Percentiles rank a stretch among this genome's conserved stretches.
phyloP scores from a whole-genome alignment of 2,113 vertebrate species.

The Serranochromis macrocephalus region DNA sequence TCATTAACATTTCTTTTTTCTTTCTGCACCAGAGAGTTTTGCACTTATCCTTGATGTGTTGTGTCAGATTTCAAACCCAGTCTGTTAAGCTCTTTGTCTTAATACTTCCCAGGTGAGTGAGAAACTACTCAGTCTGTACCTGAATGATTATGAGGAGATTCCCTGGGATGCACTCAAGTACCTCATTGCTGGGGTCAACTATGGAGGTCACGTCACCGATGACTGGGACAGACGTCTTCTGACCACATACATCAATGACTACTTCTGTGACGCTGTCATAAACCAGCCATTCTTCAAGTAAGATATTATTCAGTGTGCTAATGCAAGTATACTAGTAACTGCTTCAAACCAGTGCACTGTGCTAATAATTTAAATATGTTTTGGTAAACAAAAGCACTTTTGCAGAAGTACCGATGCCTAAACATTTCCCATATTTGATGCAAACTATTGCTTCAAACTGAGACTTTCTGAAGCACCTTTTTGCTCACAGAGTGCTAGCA shows the following conservation, averaged over 20 bases:
- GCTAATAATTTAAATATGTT: background rate
- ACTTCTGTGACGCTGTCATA: slow-evolving; percentile 78
- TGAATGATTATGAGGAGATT: slow-evolving; percentile 81
- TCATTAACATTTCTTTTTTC: background rate
- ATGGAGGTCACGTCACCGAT: slow-evolving; percentile 85
- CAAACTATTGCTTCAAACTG: background rate
- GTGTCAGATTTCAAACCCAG: background rate
- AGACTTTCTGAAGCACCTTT: background rate
- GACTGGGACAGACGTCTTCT: slow-evolving; percentile 86
- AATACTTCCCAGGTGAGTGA: slow-evolving; percentile 72
- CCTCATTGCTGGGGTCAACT: slow-evolving; percentile 81
- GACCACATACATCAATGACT: slow-evolving; percentile 83
- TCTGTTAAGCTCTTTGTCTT: background rate
- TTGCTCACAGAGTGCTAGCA: slow-evolving; percentile 11
- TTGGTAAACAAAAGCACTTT: background rate
- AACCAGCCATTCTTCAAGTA: slow-evolving; percentile 71
- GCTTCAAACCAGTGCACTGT: background rate
- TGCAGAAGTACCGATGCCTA: background rate
- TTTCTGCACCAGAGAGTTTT: background rate
- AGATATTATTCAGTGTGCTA: background rate
- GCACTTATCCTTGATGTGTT: background rate
- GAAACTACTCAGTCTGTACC: slow-evolving; percentile 79
- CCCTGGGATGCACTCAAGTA: slow-evolving; percentile 88
- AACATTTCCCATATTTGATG: background rate
- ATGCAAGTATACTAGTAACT: background rate